A percentile compares a stretch with the other conserved stretches of the same genome.
Evolutionary conservation across 2,113 vertebrate species (phyloP).

Genomic region (Bombycilla garrulus): DNA sequence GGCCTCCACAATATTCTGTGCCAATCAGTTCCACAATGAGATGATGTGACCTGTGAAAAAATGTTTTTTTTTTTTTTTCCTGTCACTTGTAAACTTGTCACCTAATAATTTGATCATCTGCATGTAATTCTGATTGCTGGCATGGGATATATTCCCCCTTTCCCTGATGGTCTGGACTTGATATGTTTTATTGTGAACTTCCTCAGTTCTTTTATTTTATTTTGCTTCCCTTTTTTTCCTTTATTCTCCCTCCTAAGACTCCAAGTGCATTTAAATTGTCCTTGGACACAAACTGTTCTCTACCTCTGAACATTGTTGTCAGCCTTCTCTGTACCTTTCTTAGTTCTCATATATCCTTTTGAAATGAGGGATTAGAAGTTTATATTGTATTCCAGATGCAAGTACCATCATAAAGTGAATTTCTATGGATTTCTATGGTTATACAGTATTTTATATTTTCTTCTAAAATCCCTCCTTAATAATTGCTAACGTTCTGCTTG

Average conservation of each 20-base stretch:
- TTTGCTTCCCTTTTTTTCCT: not conserved
- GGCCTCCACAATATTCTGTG: not conserved
- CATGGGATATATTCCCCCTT: not conserved
- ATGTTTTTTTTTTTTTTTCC: not conserved
- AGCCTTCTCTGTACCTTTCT: not conserved
- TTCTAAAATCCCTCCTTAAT: conserved; percentile 38
- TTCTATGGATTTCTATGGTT: conserved; percentile 10
- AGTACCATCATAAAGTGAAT: not conserved
- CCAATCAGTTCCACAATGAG: not conserved
- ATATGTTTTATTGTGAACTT: not conserved
- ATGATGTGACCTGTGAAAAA: not conserved
- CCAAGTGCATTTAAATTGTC: not conserved
- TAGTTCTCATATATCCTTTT: conserved; percentile 11
- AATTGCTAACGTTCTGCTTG: conserved; percentile 8
- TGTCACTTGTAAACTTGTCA: not conserved
- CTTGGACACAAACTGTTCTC: not conserved
- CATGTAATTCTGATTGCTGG: not conserved
- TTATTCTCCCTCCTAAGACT: not conserved
- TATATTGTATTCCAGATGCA: conserved; percentile 23
- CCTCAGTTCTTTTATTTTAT: not conserved
- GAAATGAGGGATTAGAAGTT: conserved; percentile 36
- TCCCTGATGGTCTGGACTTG: not conserved
- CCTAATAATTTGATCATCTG: not conserved
- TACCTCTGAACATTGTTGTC: not conserved
- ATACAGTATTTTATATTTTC: conserved; percentile 9